Base-by-base conservation (phyloP, 2,888 invertebrate species). In the Himalopsyche japonica region DNA sequence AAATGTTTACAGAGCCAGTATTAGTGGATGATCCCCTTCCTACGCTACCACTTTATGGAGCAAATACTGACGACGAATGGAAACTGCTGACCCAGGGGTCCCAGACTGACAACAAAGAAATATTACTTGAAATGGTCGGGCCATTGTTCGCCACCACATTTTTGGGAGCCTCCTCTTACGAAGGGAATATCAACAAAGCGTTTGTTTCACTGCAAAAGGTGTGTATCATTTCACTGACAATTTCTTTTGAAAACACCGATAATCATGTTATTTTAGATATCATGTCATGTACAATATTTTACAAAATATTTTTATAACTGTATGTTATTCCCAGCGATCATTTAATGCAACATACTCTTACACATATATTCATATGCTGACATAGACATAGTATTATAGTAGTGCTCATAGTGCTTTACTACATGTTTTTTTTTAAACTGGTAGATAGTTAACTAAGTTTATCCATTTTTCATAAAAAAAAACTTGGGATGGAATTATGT, bases 151-250 rank as follows among this genome's bases (percentile, higher is more conserved):
- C 88, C 80, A 89, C 90, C 0, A 89, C 90, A 48, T 91, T 92
- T 88, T 88, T 89, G 12, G 88, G 88, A 7, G 88, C 88, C n/a
- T 87, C 86, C 79, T 87, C 88, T n/a, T 90, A 88, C 87, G 87
- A 86, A 1, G 90, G 89, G 0, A 91, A 91, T 83, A 83, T 91
- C 15, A 91, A 92, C 83, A 88, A 88, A 0, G 90, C 90, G 3
- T 90, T 91, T 87, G 90, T 89, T 0, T 89, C 90, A 30, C 89
- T 92, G 0, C 88, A 90, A 20, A 88, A 89, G 81, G 92, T 92
- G 47, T 89, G 88, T 18, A 79, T 7, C 20, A 30, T 34, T 34
- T 34, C 5, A 20, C 34, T 7, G n/a, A 43, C 43, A n/a, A 3
- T 1, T 27, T n/a, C 20, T 70, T 70, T 1, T 37, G 10, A 0